phyloP scores from a whole-genome alignment of 2,888 invertebrate genomes.

The Zygothrica quintamaculata region DNA sequence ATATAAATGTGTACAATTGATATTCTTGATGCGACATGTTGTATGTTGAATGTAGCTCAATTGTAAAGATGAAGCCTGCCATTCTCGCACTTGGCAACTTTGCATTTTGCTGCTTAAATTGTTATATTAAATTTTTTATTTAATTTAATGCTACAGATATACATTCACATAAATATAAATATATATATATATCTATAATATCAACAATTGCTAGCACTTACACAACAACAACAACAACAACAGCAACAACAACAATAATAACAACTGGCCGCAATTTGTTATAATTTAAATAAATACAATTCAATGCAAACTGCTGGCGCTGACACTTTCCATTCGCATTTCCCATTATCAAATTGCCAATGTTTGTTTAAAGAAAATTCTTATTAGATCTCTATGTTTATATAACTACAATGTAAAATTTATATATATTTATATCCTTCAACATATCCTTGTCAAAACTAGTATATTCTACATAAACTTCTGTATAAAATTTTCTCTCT shows the following conservation, averaged over 20 bases:
- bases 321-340: constrained; percentile 24
- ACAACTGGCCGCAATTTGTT: constrained; percentile 72
- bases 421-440: too few species aligned
- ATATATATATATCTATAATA: constrained; percentile 47
- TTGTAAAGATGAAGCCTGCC: constrained; percentile 51
- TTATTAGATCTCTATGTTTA: too few species aligned
- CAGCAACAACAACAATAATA: constrained; percentile 42
- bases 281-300: constrained; percentile 77
- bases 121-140: constrained; percentile 75
- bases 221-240: constrained; percentile 33
- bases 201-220: constrained; percentile 64
- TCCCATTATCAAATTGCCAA: constrained; percentile 1
- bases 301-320: constrained; percentile 61
- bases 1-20: constrained; percentile 73
- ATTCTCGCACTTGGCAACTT: constrained; percentile 55
- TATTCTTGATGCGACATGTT: constrained; percentile 41
- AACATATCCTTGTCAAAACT: too few species aligned
- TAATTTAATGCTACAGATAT: constrained; percentile 70
- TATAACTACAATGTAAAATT: too few species aligned
- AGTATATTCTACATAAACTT: too few species aligned
- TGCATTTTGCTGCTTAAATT: constrained; percentile 71
- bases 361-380: too few species aligned
- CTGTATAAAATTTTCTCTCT: too few species aligned
- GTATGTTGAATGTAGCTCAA: constrained; percentile 62
- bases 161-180: constrained; percentile 35